phyloP scores from a whole-genome alignment of 1,140 invertebrate species.

The Linepithema humile region DNA sequence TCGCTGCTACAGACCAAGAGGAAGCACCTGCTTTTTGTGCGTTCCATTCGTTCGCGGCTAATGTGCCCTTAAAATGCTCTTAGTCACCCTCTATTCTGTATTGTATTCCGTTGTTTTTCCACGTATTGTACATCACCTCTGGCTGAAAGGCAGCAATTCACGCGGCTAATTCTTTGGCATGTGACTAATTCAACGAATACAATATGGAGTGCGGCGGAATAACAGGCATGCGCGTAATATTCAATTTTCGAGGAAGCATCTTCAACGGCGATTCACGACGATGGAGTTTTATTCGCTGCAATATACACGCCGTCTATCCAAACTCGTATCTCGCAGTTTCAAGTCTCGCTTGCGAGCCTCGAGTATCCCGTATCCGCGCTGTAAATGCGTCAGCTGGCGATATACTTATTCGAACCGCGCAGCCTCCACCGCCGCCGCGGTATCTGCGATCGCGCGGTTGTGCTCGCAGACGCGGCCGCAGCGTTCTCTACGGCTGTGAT shows the following conservation, averaged over 20 bases:
- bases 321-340: conserved; percentile 20
- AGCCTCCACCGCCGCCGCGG: conserved; percentile 38
- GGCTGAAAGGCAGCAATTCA: conserved; percentile 27
- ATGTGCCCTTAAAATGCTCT: conserved; percentile 32
- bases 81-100: conserved; percentile 47
- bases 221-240: neutral
- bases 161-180: conserved; percentile 23
- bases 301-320: neutral
- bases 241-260: conserved; percentile 21
- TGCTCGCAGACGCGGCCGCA: conserved; percentile 23
- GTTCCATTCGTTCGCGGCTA: conserved; percentile 44
- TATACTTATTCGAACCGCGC: conserved; percentile 70
- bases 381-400: conserved; percentile 60
- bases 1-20: conserved; percentile 14
- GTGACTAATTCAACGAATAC: conserved; percentile 31
- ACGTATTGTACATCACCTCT: conserved; percentile 10
- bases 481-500: conserved; percentile 61
- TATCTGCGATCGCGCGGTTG: conserved; percentile 66
- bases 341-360: conserved; percentile 10
- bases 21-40: conserved; percentile 53
- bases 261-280: neutral
- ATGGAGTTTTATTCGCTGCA: neutral
- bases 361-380: conserved; percentile 6
- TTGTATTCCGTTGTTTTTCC: conserved; percentile 31
- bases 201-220: too few relatives aligned